These are phyloP conservation scores for Pristiophorus japonicus DNA, from an alignment of 2,113 vertebrate genomes.

Conservation along the genomic window DNA sequence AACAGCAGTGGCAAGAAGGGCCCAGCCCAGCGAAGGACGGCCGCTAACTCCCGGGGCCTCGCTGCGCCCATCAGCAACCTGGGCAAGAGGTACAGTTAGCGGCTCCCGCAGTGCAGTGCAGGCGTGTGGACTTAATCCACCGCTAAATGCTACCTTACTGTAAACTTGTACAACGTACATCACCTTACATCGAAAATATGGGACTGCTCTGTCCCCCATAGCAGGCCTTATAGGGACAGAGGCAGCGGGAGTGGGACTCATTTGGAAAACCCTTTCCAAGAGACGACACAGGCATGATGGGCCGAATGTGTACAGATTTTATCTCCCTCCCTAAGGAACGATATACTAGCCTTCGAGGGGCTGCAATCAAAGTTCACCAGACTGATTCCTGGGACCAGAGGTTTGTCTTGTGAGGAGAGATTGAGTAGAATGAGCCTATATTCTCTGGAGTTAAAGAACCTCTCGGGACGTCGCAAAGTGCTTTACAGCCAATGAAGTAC, in stretches of 20 bases:
- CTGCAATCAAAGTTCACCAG: too few species aligned
- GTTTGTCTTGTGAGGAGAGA: too few species aligned
- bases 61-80: slow-evolving; percentile 60
- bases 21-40: slow-evolving; percentile 53
- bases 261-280: neutral
- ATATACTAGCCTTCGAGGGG: too few species aligned
- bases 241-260: neutral
- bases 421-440: too few species aligned
- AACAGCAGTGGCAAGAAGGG: slow-evolving; percentile 52
- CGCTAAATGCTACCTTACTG: neutral
- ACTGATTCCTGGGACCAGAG: too few species aligned
- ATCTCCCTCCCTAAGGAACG: too few species aligned
- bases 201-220: neutral
- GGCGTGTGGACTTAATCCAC: slow-evolving; percentile 2
- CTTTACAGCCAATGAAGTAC: too few species aligned
- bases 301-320: neutral
- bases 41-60: slow-evolving; percentile 49
- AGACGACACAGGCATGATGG: neutral
- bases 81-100: slow-evolving; percentile 75
- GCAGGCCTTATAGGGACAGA: neutral
- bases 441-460: too few species aligned
- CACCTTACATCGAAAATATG: too few species aligned
- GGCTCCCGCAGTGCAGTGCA: neutral
- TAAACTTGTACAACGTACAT: neutral
- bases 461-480: too few species aligned